Evolutionary conservation across 2,888 invertebrate species (phyloP).

Genomic region (Melinaea marsaeus): DNA sequence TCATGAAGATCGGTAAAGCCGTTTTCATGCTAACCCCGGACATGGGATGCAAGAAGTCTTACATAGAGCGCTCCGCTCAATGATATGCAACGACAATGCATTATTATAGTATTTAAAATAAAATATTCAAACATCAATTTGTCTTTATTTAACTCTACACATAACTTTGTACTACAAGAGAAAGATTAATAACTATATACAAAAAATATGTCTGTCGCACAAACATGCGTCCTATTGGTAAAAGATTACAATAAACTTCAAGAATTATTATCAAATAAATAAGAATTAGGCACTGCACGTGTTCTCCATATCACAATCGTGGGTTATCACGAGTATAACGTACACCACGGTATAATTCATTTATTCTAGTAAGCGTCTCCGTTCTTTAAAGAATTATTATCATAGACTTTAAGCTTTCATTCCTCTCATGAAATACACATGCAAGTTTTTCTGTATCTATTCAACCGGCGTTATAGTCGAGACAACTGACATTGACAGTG

Average conservation of each 20-base stretch:
- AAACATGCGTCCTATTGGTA: constrained; percentile 37
- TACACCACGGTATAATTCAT: constrained; percentile 57
- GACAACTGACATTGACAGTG: no score
- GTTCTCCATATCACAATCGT: constrained; percentile 73
- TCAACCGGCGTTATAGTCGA: constrained; percentile 7
- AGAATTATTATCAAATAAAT: constrained; percentile 53
- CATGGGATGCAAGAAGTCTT: no score
- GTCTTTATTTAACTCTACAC: constrained; percentile 73
- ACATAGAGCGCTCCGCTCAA: no score
- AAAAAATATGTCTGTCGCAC: constrained; percentile 55
- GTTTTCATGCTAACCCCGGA: no score
- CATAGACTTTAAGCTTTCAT: constrained; percentile 43
- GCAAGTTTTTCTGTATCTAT: constrained; percentile 22
- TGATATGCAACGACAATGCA: no score
- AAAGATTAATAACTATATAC: constrained; percentile 64
- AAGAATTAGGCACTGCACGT: constrained; percentile 75
- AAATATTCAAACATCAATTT: constrained; percentile 62
- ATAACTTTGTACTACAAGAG: constrained; percentile 75
- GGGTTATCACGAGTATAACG: constrained; percentile 50
- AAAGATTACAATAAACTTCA: constrained; percentile 35
- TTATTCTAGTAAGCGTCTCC: constrained; percentile 76
- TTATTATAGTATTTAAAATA: constrained; percentile 32
- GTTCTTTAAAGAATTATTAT: constrained; percentile 70
- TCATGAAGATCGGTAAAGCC: no score
- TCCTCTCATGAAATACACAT: constrained; percentile 30